Evolutionary conservation across 2,888 invertebrate species (phyloP).

Genomic region (Diadromus collaris): DNA sequence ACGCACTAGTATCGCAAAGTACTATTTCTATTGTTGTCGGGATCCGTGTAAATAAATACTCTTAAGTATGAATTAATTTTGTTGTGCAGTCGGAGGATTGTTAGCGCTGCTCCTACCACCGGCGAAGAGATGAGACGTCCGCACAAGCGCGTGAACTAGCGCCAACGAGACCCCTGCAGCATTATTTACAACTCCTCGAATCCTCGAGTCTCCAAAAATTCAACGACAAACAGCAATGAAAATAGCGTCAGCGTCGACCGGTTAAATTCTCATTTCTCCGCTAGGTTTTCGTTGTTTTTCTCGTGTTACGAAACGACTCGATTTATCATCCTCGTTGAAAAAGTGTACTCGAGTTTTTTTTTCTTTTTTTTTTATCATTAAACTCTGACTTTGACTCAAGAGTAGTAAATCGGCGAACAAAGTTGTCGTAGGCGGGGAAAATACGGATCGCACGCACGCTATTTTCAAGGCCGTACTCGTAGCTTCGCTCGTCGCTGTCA

Average conservation of each 20-base stretch:
- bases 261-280: conserved; percentile 9
- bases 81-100: conserved; percentile 63
- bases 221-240: conserved; percentile 21
- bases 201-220: conserved; percentile 16
- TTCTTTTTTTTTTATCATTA: background rate
- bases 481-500: conserved; percentile 1
- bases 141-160: conserved; percentile 3
- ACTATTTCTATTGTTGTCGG: background rate
- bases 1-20: too few relatives aligned
- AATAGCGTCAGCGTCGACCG: conserved; percentile 1
- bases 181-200: conserved; percentile 5
- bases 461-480: conserved; percentile 11
- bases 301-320: background rate
- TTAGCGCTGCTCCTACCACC: conserved; percentile 63
- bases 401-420: conserved; percentile 3
- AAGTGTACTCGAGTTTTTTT: background rate
- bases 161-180: background rate
- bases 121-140: conserved; percentile 54
- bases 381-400: background rate
- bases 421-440: conserved; percentile 4
- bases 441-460: background rate
- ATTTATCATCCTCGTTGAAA: background rate
- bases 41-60: background rate
- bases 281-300: background rate
- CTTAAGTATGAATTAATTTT: conserved; percentile 12